A percentile compares a stretch with the other conserved stretches of the same genome.
Conservation (phyloP, 2,888 invertebrate genomes). For the Unio delphinus region DNA sequence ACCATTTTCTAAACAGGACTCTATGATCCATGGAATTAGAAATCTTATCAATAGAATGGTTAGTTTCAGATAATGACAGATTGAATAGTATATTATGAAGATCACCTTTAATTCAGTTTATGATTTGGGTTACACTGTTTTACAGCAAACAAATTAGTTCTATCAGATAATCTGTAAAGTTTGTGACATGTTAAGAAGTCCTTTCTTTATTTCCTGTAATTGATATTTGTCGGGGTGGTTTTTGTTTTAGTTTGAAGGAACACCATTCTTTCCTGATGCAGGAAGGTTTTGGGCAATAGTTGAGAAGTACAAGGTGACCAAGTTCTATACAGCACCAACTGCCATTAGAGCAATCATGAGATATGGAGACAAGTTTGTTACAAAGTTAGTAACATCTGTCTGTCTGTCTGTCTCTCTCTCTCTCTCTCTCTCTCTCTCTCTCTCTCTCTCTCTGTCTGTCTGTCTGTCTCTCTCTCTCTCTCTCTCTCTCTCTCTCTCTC, state of each 20-base stretch:
- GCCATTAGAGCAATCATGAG: slow-evolving; percentile 97
- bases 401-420: too few relatives aligned
- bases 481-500: too few relatives aligned
- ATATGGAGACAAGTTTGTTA: slow-evolving; percentile 88
- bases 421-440: too few relatives aligned
- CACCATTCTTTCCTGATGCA: slow-evolving; percentile 94
- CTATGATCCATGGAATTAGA: too few relatives aligned
- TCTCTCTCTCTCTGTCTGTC: too few relatives aligned
- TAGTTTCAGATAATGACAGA: too few relatives aligned
- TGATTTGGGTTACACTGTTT: not conserved
- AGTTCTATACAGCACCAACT: slow-evolving; percentile 99
- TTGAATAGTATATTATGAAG: too few relatives aligned
- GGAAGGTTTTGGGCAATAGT: slow-evolving; percentile 94
- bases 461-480: too few relatives aligned
- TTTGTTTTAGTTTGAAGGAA: slow-evolving; percentile 82
- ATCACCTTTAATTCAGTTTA: not conserved
- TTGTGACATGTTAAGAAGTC: not conserved
- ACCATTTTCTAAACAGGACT: too few relatives aligned
- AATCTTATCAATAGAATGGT: too few relatives aligned
- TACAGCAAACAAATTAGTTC: not conserved
- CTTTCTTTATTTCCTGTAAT: not conserved
- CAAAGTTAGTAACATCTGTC: slow-evolving; percentile 74
- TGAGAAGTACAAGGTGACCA: slow-evolving; percentile 92
- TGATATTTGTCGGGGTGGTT: not conserved
- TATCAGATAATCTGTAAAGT: not conserved